Evolutionary conservation across 35 echinoderm and acorn worm species (phyloP), one percentile per base, ranked within the genome.

Genomic region (Ophioderma brevispina): DNA sequence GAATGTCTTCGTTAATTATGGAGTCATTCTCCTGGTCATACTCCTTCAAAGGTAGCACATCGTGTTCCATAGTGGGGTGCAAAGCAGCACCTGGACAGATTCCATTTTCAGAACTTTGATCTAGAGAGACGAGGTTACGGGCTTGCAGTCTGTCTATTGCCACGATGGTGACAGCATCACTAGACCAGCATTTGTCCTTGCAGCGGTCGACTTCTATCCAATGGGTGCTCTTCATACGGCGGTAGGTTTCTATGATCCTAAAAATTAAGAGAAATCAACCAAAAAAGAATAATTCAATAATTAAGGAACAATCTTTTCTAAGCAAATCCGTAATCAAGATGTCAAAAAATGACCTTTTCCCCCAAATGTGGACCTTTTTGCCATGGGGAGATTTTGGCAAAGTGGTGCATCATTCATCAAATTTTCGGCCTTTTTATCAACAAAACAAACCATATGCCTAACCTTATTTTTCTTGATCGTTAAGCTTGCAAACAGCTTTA

Each of bases 171-270:
- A 84, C 59, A 15, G 86, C 80, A 19, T 88, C 87, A 84, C 64
- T 37, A 23, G 86, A 84, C 31, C 63, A 42, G 40, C 86, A 84
- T n/a, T 39, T 23, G 31, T 93, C 80, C 37, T 79, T 83, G 32
- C 70, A 37, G 11, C 64, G 32, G 28, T 94, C 63, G 31, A 89
- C 84, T 63, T 92, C 90, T 33, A 92, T 92, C 90, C 90, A 92
- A 31, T 70, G 17, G 0, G 83, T 42, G 23, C 23, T 81, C 76
- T 81, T 92, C 90, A 92, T 92, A 0, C 90, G 75, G 6, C 59
- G 40, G 36, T 87, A 80, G 0, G 52, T 92, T 70, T 92, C 78
- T 49, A 86, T 35, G 59, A 92, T 78, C 78, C 90, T 92, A 86
- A 23, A 78, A 77, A 50, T 18, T n/a, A 78, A 39, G 38, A 64